Evolutionary conservation across 2,888 invertebrate species (phyloP).

Genomic region (Epicampocera succincta): DNA sequence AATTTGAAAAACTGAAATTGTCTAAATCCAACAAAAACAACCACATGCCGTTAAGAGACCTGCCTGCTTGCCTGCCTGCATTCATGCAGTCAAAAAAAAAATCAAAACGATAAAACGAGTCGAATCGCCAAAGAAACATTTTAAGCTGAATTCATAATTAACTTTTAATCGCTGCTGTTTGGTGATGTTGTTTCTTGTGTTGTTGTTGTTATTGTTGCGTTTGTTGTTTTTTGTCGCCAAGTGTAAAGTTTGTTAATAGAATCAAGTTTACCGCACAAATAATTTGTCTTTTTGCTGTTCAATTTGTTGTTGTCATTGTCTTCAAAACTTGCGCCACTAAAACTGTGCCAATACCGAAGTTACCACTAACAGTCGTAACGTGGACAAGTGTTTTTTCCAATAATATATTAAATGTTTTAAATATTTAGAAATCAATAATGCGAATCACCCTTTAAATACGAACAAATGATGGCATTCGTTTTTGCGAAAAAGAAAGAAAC

Average conservation of each 20-base stretch:
- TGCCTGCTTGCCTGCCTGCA: constrained; percentile 59
- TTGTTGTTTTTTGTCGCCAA: constrained; percentile 53
- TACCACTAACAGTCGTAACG: background rate
- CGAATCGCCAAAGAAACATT: constrained; percentile 43
- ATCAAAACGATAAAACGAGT: constrained; percentile 44
- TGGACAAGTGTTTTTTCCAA: background rate
- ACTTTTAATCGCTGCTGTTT: constrained; percentile 49
- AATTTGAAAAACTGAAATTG: constrained; percentile 45
- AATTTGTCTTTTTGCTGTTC: constrained; percentile 55
- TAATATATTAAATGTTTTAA: background rate
- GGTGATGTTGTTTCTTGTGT: constrained; percentile 32
- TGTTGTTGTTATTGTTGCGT: constrained; percentile 29
- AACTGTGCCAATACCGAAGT: constrained; percentile 36
- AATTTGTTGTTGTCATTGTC: constrained; percentile 40
- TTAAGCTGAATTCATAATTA: constrained; percentile 60
- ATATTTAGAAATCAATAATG: background rate
- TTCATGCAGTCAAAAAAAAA: constrained; percentile 68
- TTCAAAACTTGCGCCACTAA: constrained; percentile 32
- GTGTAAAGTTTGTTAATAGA: constrained; percentile 64
- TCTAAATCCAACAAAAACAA: constrained; percentile 25
- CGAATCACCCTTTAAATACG: constrained; percentile 1
- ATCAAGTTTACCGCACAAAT: constrained; percentile 66
- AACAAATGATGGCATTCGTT: no score
- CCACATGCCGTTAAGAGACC: constrained; percentile 43
- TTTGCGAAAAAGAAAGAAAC: no score